Percentiles rank a stretch among this genome's conserved stretches.
phyloP scores from a whole-genome alignment of 37 sponge, comb jelly and placozoan species.

The Geodia barretti region DNA sequence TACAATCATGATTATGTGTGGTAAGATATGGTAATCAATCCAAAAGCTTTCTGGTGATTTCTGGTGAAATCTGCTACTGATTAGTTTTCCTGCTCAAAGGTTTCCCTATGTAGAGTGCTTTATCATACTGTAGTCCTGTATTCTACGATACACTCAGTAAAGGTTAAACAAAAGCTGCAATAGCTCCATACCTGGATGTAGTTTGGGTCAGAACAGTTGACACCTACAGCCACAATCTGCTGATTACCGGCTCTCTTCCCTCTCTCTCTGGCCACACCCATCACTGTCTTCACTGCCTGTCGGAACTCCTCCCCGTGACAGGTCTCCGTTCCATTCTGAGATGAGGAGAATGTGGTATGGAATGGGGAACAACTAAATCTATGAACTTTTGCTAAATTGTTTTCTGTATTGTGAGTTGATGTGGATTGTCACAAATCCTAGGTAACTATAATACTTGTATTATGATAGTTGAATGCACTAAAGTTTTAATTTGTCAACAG shows the following conservation, averaged over 20 bases:
- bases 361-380: not conserved
- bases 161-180: not conserved
- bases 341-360: not conserved
- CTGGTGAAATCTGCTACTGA: no score
- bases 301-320: slow-evolving; percentile 82
- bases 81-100: no score
- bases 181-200: slow-evolving; percentile 42
- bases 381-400: no score
- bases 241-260: slow-evolving; percentile 14
- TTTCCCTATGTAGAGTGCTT: no score
- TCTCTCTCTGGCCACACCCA: not conserved
- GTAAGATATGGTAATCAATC: no score
- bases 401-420: no score
- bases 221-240: slow-evolving; percentile 72
- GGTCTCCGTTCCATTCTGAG: slow-evolving; percentile 61
- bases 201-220: slow-evolving; percentile 80
- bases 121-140: not conserved
- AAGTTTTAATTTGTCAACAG: no score
- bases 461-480: not conserved
- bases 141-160: not conserved
- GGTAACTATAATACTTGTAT: no score
- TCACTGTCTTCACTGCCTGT: slow-evolving; percentile 33
- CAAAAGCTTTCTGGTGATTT: no score
- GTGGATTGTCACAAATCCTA: no score
- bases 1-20: no score